A percentile compares a stretch with the other conserved stretches of the same genome.
Conservation (phyloP, 2,113 vertebrate genomes). For the Daubentonia madagascariensis region DNA sequence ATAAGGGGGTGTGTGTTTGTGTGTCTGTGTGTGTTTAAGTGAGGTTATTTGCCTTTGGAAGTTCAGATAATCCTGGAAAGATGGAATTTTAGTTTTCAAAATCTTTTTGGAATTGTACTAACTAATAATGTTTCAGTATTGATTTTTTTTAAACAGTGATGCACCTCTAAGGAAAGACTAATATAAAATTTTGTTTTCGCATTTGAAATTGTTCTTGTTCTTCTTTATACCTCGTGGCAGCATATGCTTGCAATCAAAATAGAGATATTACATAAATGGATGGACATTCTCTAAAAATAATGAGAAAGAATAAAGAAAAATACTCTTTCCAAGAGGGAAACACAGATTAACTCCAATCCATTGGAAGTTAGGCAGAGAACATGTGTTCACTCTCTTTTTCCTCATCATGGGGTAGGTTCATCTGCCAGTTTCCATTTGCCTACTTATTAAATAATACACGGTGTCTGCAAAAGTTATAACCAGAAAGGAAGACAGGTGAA, state of each 20-base stretch:
- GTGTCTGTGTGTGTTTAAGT: not conserved
- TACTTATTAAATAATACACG: slow-evolving; percentile 64
- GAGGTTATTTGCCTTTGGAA: not conserved
- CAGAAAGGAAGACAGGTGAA: slow-evolving; percentile 66
- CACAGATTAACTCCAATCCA: not conserved
- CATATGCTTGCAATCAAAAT: not conserved
- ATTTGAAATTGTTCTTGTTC: not conserved
- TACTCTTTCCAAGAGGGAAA: not conserved
- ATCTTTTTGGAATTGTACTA: not conserved
- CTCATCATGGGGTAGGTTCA: not conserved
- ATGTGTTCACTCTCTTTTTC: not conserved
- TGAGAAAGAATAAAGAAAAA: not conserved
- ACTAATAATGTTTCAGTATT: not conserved
- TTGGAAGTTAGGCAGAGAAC: not conserved
- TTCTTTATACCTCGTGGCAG: not conserved
- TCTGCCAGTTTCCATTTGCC: slow-evolving; percentile 60
- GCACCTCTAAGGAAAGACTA: not conserved
- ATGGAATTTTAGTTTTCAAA: not conserved
- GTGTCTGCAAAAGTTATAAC: slow-evolving; percentile 63
- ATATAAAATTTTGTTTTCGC: not conserved
- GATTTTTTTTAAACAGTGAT: not conserved
- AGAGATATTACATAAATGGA: not conserved
- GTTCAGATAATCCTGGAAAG: not conserved
- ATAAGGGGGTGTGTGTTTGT: not conserved
- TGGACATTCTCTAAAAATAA: not conserved